phyloP scores from a whole-genome alignment of 2,888 invertebrate genomes.

The Amiota mariae region DNA sequence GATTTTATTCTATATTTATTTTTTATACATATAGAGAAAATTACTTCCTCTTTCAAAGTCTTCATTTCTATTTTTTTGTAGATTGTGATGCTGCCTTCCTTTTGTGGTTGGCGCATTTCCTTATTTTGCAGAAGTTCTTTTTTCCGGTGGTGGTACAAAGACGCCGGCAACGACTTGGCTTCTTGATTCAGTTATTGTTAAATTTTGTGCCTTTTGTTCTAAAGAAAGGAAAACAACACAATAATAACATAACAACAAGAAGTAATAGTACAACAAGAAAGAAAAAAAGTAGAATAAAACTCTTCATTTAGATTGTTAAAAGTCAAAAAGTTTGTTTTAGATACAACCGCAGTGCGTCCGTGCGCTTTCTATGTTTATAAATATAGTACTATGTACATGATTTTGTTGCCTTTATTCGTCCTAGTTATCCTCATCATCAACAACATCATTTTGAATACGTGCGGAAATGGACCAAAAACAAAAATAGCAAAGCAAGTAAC shows the following conservation, averaged over 20 bases:
- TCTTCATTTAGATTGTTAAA: too few species aligned
- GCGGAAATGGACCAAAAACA: too few species aligned
- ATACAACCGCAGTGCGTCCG: too few species aligned
- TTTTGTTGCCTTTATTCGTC: too few species aligned
- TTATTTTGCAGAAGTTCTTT: constrained; percentile 15
- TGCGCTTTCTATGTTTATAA: too few species aligned
- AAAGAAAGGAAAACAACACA: constrained; percentile 45
- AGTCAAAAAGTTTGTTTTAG: too few species aligned
- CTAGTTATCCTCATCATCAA: too few species aligned
- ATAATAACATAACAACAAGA: not conserved
- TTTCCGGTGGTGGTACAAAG: not conserved
- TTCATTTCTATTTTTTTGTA: constrained; percentile 28
- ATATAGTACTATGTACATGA: too few species aligned
- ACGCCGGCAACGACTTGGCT: not conserved
- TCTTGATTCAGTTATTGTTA: constrained; percentile 13
- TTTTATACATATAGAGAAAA: constrained; percentile 45
- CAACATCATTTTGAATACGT: too few species aligned
- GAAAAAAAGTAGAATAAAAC: constrained; percentile 13
- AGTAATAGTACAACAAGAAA: not conserved
- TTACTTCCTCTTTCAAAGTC: constrained; percentile 49
- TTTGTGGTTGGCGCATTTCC: constrained; percentile 12
- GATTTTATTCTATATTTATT: constrained; percentile 42
- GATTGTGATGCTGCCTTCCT: constrained; percentile 39
- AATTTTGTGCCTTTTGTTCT: constrained; percentile 56
- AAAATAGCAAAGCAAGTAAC: too few species aligned